A percentile compares a stretch with the other conserved stretches of the same genome.
phyloP scores from a whole-genome alignment of 2,888 invertebrate species.

The Galeruca laticollis region DNA sequence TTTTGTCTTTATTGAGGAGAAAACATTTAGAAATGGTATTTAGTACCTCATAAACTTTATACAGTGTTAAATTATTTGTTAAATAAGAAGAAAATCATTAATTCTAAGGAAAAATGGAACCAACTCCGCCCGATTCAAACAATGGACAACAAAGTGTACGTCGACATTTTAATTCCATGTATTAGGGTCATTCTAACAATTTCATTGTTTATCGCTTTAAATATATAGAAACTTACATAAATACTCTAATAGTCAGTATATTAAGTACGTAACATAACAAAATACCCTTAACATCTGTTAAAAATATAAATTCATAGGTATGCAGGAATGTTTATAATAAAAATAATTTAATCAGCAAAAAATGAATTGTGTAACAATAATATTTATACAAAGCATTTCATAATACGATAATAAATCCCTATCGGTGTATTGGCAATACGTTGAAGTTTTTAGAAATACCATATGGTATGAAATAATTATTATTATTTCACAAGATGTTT shows the following conservation, averaged over 20 bases:
- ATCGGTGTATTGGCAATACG: too few species aligned
- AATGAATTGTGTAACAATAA: constrained; percentile 1
- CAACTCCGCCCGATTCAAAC: constrained; percentile 49
- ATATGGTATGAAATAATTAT: not conserved
- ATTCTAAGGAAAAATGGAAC: constrained; percentile 48
- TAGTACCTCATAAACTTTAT: not conserved
- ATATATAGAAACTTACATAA: too few species aligned
- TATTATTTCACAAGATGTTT: too few species aligned
- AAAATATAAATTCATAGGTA: not conserved
- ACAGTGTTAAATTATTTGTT: constrained; percentile 5
- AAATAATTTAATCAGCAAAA: constrained; percentile 6
- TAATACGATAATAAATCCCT: constrained; percentile 22
- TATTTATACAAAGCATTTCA: constrained; percentile 9
- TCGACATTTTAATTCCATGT: constrained; percentile 20
- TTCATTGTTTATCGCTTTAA: not conserved
- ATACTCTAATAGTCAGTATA: not conserved
- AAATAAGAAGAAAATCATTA: not conserved
- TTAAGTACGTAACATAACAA: not conserved
- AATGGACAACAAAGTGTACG: constrained; percentile 34
- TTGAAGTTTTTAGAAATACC: too few species aligned
- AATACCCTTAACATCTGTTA: not conserved
- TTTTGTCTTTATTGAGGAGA: constrained; percentile 14
- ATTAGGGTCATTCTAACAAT: constrained; percentile 16
- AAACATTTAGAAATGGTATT: constrained; percentile 20
- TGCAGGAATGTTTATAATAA: not conserved